phyloP scores from a whole-genome alignment of 2,113 vertebrate genomes.

The Protobothrops mucrosquamatus region DNA sequence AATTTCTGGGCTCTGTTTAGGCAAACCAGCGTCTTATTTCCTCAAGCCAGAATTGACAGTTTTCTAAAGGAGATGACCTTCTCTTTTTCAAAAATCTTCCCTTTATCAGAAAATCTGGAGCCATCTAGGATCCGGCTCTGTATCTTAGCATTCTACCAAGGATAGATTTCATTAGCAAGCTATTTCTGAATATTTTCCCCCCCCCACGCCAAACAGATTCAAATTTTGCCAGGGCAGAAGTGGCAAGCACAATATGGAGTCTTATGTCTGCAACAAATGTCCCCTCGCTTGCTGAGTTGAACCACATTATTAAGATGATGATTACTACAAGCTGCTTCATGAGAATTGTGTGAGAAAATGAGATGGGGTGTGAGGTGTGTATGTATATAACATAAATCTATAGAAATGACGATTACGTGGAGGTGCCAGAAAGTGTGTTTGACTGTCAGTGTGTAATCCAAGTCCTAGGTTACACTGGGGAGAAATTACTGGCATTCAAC shows the following conservation, averaged over 20 bases:
- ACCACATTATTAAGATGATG: not conserved
- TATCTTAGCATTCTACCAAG: not conserved
- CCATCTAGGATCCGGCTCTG: not conserved
- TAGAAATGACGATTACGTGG: not conserved
- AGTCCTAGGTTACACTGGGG: not conserved
- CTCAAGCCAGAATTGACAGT: not conserved
- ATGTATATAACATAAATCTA: not conserved
- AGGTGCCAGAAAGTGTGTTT: not conserved
- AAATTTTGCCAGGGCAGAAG: not conserved
- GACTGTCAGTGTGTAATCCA: not conserved
- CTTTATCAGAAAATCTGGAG: not conserved
- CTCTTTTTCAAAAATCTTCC: not conserved
- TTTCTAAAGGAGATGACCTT: not conserved
- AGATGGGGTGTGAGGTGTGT: not conserved
- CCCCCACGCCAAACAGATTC: not conserved
- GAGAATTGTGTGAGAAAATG: not conserved
- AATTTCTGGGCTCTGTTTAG: not conserved
- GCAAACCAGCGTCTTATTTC: not conserved
- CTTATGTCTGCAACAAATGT: slow-evolving; percentile 19
- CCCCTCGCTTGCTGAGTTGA: not conserved
- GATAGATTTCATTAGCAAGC: not conserved
- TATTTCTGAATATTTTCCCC: not conserved
- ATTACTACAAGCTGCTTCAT: slow-evolving; percentile 2
- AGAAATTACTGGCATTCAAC: not conserved
- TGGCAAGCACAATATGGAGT: slow-evolving; percentile 1